Base-by-base conservation (phyloP, 2,888 invertebrate species). In the Macrosoma leucophasiata region DNA sequence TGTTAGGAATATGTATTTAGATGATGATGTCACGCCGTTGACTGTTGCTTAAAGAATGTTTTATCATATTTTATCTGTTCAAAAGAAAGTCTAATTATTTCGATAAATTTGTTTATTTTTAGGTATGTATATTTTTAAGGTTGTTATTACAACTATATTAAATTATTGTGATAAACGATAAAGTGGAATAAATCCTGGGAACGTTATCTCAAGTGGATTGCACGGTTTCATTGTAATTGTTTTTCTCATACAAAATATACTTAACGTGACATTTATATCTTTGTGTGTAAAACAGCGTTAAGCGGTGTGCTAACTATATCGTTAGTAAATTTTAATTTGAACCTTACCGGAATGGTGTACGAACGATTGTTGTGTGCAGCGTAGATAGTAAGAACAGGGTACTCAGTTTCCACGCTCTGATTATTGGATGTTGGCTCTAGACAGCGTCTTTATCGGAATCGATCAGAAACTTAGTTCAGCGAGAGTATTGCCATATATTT, bases 341-440 rank as follows among this genome's bases (percentile, higher is more conserved):
- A 58, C 62, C 55, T 46, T 67, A 58, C 34, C 15, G 28, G 46
- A 43, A 50, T 50, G 21, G 22, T 27, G 50, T 55, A 70, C 52
- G 66, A 60, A 51, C 50, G 53, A 59, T 52, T 62, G 56, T 70
- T 53, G 56, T 52, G 48, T 56, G 57, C 47, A 48, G 46, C 43
- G 52, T 48, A 56, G 56, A 57, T 50, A 61, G 58, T 58, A 59
- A 67, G 62, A 68, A 65, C 75, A 67, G 67, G 62, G 70, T 70
- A 73, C 68, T 65, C 78, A 79, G 81, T 76, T 82, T 78, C 78
- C 81, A 84, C 84, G 84, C 81, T 84, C 84, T 84, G 78, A 81
- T 84, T 78, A 78, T 61, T 82, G 84, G 84, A 79, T 84, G 79
- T 84, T 84, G 84, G 77, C 84, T 81, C 78, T 74, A 79, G 78